A percentile compares a stretch with the other conserved stretches of the same genome.
Evolutionary conservation across 2,888 invertebrate species (phyloP).

Genomic region (Ophion obscuratus): DNA sequence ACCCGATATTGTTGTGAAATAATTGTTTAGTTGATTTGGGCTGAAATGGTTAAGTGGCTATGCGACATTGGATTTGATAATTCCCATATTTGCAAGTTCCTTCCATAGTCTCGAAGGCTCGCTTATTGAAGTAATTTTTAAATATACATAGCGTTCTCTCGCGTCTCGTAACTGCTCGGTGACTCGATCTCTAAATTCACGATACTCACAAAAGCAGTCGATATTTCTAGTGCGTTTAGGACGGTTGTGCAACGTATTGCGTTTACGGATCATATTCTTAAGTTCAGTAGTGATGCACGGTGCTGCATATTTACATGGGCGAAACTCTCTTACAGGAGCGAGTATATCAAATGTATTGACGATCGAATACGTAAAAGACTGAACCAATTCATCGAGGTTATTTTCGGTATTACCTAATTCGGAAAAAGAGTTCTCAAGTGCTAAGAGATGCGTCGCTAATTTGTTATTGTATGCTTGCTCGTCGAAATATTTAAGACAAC

Average conservation of each 20-base stretch:
- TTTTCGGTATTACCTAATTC: background rate
- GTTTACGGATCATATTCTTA: background rate
- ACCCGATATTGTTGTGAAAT: background rate
- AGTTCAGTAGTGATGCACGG: conserved; percentile 21
- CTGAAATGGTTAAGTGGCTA: background rate
- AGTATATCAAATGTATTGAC: background rate
- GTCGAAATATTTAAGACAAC: background rate
- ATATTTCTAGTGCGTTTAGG: background rate
- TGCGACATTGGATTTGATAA: background rate
- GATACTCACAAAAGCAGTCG: background rate
- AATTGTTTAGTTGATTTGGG: background rate
- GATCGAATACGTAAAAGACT: background rate
- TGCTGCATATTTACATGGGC: background rate
- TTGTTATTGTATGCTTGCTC: background rate
- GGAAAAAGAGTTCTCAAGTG: too few species aligned
- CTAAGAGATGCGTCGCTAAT: too few species aligned
- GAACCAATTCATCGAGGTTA: background rate
- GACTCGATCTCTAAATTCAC: background rate
- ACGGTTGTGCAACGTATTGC: background rate
- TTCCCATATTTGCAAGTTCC: background rate
- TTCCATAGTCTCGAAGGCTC: background rate
- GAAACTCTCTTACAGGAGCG: background rate
- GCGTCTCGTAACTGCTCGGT: background rate
- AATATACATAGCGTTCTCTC: background rate
- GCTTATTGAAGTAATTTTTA: background rate